Base-by-base conservation (phyloP, 2,888 invertebrate species). In the Dexiosoma caninum region DNA sequence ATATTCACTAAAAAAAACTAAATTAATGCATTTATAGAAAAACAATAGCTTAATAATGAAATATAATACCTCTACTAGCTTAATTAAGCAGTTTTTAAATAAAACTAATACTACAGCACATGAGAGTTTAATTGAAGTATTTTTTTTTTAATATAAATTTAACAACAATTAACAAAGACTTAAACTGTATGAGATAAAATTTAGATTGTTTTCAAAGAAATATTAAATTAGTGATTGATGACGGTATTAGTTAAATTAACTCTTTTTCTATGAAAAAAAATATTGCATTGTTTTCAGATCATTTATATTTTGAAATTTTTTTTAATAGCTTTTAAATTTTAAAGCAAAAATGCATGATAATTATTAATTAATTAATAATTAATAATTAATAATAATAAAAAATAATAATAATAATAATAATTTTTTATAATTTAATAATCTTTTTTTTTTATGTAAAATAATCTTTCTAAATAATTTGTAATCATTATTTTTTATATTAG, bases 81-180 rank as follows among this genome's bases (percentile, higher is more conserved):
- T 14, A 30, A 1, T 14, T 14, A n/a, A 55, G 35, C 10, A n/a
- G 27, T 27, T 27, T 27, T 55, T 12, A 19, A 35, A 12, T 32
- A 55, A 55, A 19, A 35, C 30, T 35, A 21, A 12, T 55, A 35
- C 32, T 55, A 55, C 35, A 35, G 55, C 32, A 55, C 21, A 19
- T 35, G 32, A 21, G 12, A 19, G 12, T 49, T 62, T 40, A 35
- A 37, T 37, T 35, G 7, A 14, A 32, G n/a, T 27, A 30, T 27
- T 42, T 55, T 66, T 21, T 27, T 42, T 55, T 66, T 21, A 6
- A 21, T 67, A 30, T 66, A 40, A 79, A 74, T 59, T 80, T 71
- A 70, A 75, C 59, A 80, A 75, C 44, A 80, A 75, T 75, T 66
- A 80, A 80, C 79, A 80, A 80, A 59, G 44, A 40, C 37, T 67